phyloP scores from a whole-genome alignment of 2,113 vertebrate species.

The Diadophis punctatus region DNA sequence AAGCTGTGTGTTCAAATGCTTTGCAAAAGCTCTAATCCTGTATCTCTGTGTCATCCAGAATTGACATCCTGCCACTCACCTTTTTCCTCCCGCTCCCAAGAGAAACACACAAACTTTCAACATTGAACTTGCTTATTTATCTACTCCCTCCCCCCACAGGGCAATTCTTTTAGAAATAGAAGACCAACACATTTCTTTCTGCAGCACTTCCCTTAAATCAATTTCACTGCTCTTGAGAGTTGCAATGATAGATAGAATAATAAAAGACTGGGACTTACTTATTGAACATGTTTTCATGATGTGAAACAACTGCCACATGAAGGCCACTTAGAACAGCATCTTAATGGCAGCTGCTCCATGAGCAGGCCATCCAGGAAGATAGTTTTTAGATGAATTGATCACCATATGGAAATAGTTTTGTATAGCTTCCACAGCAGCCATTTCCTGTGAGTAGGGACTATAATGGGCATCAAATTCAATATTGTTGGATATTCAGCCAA shows the following conservation, averaged over 20 bases:
- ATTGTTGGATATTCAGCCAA: background rate
- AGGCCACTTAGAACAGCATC: background rate
- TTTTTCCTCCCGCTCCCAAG: background rate
- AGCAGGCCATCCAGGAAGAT: background rate
- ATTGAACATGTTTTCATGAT: background rate
- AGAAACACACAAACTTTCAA: too few relatives aligned
- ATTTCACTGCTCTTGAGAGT: background rate
- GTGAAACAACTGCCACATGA: background rate
- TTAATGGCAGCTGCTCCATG: background rate
- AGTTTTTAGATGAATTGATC: background rate
- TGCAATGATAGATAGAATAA: background rate
- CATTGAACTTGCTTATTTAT: background rate
- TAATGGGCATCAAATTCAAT: background rate
- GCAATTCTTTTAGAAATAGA: background rate
- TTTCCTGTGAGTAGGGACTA: background rate
- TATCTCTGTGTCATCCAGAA: background rate
- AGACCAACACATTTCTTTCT: background rate
- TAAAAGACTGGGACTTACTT: background rate
- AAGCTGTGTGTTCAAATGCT: background rate
- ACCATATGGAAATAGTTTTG: background rate
- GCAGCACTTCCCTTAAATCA: background rate
- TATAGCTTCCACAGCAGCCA: too few relatives aligned
- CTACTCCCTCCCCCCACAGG: too few relatives aligned
- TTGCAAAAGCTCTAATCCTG: background rate
- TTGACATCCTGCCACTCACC: background rate